These are phyloP conservation scores for Cephus sareptanus DNA, from an alignment of 2,888 invertebrate species.

Conservation along the genomic window DNA sequence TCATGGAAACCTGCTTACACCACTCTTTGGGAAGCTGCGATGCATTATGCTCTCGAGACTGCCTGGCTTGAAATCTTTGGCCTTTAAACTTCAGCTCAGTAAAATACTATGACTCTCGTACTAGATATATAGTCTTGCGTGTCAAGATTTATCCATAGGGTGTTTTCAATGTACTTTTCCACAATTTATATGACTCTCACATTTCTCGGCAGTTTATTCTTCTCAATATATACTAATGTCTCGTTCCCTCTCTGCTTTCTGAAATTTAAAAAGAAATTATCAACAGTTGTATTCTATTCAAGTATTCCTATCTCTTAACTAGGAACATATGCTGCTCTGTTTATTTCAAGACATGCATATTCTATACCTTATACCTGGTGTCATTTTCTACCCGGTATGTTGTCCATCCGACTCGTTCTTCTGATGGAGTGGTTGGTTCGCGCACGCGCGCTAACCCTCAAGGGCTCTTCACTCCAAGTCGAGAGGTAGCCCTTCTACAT, in stretches of 20 bases:
- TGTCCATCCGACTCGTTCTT: slow-evolving; percentile 44
- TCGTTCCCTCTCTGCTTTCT: background rate
- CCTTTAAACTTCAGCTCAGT: slow-evolving; percentile 31
- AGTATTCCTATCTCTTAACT: background rate
- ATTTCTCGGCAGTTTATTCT: too few relatives aligned
- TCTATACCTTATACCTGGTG: slow-evolving; percentile 28
- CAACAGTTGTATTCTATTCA: background rate
- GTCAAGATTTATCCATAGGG: background rate
- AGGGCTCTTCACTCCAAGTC: slow-evolving; percentile 58
- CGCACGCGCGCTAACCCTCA: slow-evolving; percentile 53
- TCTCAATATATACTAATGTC: too few relatives aligned
- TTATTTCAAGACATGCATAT: background rate
- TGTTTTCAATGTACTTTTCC: background rate
- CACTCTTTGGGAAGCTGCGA: slow-evolving; percentile 54
- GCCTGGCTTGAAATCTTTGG: slow-evolving; percentile 41
- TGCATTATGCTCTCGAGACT: slow-evolving; percentile 60
- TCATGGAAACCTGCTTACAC: slow-evolving; percentile 56
- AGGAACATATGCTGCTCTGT: background rate
- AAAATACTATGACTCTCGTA: background rate
- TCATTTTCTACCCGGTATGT: slow-evolving; percentile 48
- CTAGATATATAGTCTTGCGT: background rate
- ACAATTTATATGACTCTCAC: background rate
- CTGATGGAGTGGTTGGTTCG: slow-evolving; percentile 61
- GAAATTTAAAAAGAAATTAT: background rate
- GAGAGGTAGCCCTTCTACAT: slow-evolving; percentile 55